Base-by-base conservation (phyloP, 2,797 vertebrate species). In the Cossypha polioptera region DNA sequence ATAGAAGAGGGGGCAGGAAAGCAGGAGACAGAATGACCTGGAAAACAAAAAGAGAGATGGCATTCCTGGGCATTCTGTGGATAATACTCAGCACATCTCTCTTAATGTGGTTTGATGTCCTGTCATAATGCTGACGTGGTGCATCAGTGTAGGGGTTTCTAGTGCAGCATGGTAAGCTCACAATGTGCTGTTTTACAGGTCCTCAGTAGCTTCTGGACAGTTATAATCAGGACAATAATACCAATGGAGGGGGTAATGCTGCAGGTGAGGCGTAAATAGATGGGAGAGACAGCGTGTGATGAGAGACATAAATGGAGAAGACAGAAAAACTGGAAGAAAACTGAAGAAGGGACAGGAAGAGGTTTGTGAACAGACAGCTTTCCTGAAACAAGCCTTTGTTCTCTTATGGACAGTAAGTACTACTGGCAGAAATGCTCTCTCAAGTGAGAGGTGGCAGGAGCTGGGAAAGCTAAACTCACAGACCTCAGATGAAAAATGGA, bases 351-450 rank as follows among this genome's bases (percentile, higher is more conserved):
- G 35, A 63, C 31, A 58, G 82, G 47, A 93, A 47, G 55, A 85
- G n/a, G n/a, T 66, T 90, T 3, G 2, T 62, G 93, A 69, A 28
- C 55, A 90, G 77, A 29, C 54, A 94, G 58, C 83, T 93, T 63
- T 84, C 40, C 86, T 85, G 88, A 93, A 90, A 50, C 29, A 68
- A 76, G 42, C 36, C 68, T 76, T 86, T 86, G 43, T 75, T 88
- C 53, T 42, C 3, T 63, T 58, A 33, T 16, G 55, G 83, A 78
- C 15, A 51, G 42, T 86, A 78, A 88, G 69, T 84, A 76, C 65
- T 63, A 15, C 71, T 79, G 77, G 57, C 88, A 95, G 94, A 93
- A 90, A 88, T 50, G 63, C 48, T 76, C 0, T 79, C 79, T 62
- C 67, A 51, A 40, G 33, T 63, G 73, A 48, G 58, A 88, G 36